These are phyloP conservation scores for Pelodiscus sinensis DNA, from an alignment of 2,113 vertebrate species.

Conservation along the genomic window DNA sequence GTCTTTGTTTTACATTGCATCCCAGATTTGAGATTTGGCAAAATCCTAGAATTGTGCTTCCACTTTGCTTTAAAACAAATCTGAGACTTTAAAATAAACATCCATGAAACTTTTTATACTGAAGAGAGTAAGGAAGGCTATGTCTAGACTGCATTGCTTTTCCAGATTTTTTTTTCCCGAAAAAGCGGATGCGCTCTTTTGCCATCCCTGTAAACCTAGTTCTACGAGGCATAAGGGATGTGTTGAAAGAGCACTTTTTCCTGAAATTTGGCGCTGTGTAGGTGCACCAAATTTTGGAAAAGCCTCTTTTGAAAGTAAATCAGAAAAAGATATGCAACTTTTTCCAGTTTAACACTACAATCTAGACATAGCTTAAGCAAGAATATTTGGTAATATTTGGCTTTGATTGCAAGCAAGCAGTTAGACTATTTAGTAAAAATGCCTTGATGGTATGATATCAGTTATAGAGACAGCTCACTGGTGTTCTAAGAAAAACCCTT, in stretches of 20 bases:
- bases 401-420: neutral
- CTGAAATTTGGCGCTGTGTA: too few species aligned
- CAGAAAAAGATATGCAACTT: too few species aligned
- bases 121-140: slow-evolving; percentile 14
- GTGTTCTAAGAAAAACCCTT: neutral
- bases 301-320: too few species aligned
- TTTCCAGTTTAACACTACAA: too few species aligned
- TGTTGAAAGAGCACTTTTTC: too few species aligned
- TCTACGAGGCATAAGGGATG: too few species aligned
- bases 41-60: neutral
- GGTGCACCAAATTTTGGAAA: too few species aligned
- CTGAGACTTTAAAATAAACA: slow-evolving; percentile 31
- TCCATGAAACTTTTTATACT: slow-evolving; percentile 1
- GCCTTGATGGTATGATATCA: neutral
- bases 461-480: neutral
- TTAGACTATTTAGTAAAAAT: slow-evolving; percentile 14
- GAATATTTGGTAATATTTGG: neutral
- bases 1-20: slow-evolving; percentile 1
- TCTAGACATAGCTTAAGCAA: neutral
- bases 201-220: too few species aligned
- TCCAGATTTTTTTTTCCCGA: too few species aligned
- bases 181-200: too few species aligned
- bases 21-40: slow-evolving; percentile 7
- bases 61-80: slow-evolving; percentile 11
- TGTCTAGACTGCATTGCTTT: too few species aligned